Conservation (phyloP, 2,113 vertebrate genomes). For the Oryzias javanicus region DNA sequence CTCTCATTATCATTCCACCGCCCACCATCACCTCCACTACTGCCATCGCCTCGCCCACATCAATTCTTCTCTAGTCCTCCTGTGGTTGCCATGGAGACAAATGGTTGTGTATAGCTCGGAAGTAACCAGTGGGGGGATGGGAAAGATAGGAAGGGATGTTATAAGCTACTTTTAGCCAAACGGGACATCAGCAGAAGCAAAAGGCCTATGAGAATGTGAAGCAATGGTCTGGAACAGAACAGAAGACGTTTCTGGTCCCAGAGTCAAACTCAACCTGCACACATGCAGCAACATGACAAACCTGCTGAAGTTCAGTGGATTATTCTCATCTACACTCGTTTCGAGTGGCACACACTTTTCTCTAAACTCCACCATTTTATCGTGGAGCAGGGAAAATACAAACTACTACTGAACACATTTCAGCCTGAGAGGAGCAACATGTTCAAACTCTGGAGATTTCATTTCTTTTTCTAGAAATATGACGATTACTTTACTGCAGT, state of each 20-base stretch:
- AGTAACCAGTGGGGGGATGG: constrained; percentile 13
- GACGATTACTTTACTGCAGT: too few species aligned
- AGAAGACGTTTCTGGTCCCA: background rate
- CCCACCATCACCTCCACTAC: constrained; percentile 45
- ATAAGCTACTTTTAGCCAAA: constrained; percentile 10
- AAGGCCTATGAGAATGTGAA: background rate
- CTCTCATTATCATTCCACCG: constrained; percentile 42
- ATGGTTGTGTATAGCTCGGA: constrained; percentile 50
- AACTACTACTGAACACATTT: too few species aligned
- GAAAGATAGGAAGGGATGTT: constrained; percentile 6
- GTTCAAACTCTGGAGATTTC: too few species aligned
- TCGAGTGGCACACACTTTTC: too few species aligned
- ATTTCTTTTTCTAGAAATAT: too few species aligned
- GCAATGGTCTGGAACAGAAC: background rate
- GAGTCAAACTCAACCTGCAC: too few species aligned
- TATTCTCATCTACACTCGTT: too few species aligned
- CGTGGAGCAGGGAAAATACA: too few species aligned
- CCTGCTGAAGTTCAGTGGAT: too few species aligned
- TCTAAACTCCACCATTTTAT: too few species aligned
- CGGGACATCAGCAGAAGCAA: constrained; percentile 16
- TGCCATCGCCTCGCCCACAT: constrained; percentile 45
- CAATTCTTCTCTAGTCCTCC: constrained; percentile 32
- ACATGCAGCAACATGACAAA: too few species aligned
- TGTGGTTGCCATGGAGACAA: constrained; percentile 57
- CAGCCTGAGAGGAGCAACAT: too few species aligned